Evolutionary conservation across 2,113 vertebrate species (phyloP).

Genomic region (Spheniscus mendiculus): DNA sequence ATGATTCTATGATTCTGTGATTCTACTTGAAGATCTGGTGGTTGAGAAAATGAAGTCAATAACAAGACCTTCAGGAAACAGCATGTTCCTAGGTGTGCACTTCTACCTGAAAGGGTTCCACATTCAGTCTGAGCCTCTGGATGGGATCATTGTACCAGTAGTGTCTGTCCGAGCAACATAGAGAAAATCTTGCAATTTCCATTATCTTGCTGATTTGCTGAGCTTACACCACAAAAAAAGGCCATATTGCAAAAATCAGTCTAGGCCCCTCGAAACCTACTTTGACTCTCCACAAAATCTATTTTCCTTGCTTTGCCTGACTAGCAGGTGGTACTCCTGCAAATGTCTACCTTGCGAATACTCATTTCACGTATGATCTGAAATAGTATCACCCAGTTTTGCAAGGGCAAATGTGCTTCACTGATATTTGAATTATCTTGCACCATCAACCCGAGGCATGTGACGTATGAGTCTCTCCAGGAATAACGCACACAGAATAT

Average conservation of each 20-base stretch:
- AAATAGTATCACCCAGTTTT: not conserved
- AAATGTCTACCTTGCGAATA: not conserved
- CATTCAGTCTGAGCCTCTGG: not conserved
- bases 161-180: not conserved
- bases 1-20: not conserved
- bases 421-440: not conserved
- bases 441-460: not conserved
- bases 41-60: not conserved
- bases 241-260: not conserved
- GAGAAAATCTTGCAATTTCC: not conserved
- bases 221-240: not conserved
- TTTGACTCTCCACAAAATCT: not conserved
- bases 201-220: not conserved
- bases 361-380: not conserved
- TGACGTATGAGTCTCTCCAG: not conserved
- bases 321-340: not conserved
- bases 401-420: not conserved
- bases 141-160: not conserved
- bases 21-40: not conserved
- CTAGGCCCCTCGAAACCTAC: not conserved
- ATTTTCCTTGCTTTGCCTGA: not conserved
- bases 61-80: not conserved
- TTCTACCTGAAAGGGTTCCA: not conserved
- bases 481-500: not conserved
- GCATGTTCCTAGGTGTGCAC: not conserved